Evolutionary conservation across 2,888 invertebrate species (phyloP).

Genomic region (Notocelia uddmanniana): DNA sequence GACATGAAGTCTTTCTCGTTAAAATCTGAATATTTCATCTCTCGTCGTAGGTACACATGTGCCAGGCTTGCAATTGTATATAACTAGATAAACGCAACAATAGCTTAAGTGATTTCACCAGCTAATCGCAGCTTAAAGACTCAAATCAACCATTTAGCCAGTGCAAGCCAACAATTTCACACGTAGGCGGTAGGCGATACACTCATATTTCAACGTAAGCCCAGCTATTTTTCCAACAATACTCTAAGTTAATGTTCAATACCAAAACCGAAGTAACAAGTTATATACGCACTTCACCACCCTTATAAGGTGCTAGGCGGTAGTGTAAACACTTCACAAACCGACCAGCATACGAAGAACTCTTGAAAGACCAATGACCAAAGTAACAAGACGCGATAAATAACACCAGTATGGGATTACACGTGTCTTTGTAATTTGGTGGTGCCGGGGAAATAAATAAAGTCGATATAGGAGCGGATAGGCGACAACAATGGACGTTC

Average conservation of each 20-base stretch:
- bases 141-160: conserved; percentile 12
- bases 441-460: conserved; percentile 66
- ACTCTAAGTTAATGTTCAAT: conserved; percentile 44
- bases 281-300: conserved; percentile 55
- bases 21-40: too few species aligned
- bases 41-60: neutral
- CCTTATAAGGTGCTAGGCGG: conserved; percentile 69
- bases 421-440: conserved; percentile 55
- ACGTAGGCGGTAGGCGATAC: conserved; percentile 25
- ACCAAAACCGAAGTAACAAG: conserved; percentile 44
- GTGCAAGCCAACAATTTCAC: conserved; percentile 19
- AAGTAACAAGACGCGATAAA: conserved; percentile 42
- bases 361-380: conserved; percentile 40
- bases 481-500: conserved; percentile 76
- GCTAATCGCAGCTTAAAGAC: neutral
- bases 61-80: neutral
- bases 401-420: conserved; percentile 39
- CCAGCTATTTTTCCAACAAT: conserved; percentile 46
- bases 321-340: conserved; percentile 54
- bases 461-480: conserved; percentile 72
- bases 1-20: too few species aligned
- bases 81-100: neutral
- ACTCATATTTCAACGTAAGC: conserved; percentile 24
- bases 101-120: conserved; percentile 13
- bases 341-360: conserved; percentile 54